Evolutionary conservation across 2,888 invertebrate species (phyloP).

Genomic region (Frankliniella intonsa): DNA sequence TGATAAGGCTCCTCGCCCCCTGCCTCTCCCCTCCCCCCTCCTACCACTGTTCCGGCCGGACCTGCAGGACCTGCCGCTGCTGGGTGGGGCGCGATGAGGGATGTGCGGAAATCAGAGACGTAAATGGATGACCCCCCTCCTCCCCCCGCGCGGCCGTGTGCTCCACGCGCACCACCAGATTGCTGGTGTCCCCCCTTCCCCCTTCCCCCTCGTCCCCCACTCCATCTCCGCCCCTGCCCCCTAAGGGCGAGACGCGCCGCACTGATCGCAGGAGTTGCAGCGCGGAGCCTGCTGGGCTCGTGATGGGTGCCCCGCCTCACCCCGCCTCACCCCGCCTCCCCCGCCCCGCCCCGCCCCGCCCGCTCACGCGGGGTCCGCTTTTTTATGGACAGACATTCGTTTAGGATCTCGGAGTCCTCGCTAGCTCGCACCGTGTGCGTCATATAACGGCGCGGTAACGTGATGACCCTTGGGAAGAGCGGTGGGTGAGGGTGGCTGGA

Average conservation of each 20-base stretch:
- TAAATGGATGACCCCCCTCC: background rate
- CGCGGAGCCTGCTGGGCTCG: background rate
- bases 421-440: too few relatives aligned
- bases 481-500: too few relatives aligned
- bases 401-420: too few relatives aligned
- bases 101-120: constrained; percentile 15
- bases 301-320: background rate
- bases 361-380: background rate
- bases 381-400: too few relatives aligned
- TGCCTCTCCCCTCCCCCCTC: background rate
- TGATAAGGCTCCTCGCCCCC: background rate
- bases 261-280: too few relatives aligned
- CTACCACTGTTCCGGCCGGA: background rate
- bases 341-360: background rate
- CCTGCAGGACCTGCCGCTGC: too few relatives aligned
- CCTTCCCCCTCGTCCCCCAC: too few relatives aligned
- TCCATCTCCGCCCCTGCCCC: too few relatives aligned
- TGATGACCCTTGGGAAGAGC: too few relatives aligned
- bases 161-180: background rate
- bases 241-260: too few relatives aligned
- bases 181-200: too few relatives aligned
- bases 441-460: too few relatives aligned
- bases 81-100: background rate
- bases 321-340: background rate
- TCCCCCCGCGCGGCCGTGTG: background rate